These are phyloP conservation scores for Amphilophus citrinellus DNA, from an alignment of 2,113 vertebrate species.

Conservation along the genomic window DNA sequence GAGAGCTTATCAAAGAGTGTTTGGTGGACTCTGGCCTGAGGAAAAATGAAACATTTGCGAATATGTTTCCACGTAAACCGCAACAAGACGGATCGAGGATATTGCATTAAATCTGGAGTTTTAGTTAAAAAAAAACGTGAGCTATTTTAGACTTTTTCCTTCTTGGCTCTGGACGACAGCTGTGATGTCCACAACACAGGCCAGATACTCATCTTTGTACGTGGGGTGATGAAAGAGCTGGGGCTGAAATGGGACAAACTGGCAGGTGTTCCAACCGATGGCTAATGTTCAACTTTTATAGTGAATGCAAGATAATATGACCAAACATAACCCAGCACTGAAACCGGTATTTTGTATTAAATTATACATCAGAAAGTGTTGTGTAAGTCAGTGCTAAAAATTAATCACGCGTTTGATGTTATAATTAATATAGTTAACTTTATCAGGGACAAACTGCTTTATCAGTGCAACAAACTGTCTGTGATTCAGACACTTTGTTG, in stretches of 20 bases:
- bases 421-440: too few relatives aligned
- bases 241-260: neutral
- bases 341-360: too few relatives aligned
- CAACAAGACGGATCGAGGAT: neutral
- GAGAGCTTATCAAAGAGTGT: too few relatives aligned
- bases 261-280: neutral
- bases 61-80: too few relatives aligned
- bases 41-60: too few relatives aligned
- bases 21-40: neutral
- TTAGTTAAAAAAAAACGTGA: neutral
- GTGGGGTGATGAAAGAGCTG: neutral
- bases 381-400: too few relatives aligned
- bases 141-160: neutral
- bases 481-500: too few relatives aligned
- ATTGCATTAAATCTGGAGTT: neutral
- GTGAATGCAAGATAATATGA: neutral
- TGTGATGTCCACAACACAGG: neutral
- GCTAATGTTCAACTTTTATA: neutral
- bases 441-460: too few relatives aligned
- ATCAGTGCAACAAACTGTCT: too few relatives aligned
- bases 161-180: neutral
- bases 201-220: neutral
- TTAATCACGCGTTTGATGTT: too few relatives aligned
- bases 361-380: too few relatives aligned
- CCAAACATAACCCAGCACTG: too few relatives aligned